Evolutionary conservation across 2,888 invertebrate species (phyloP), one percentile per base, ranked within the genome.

Genomic region (Rhogogaster chlorosoma): DNA sequence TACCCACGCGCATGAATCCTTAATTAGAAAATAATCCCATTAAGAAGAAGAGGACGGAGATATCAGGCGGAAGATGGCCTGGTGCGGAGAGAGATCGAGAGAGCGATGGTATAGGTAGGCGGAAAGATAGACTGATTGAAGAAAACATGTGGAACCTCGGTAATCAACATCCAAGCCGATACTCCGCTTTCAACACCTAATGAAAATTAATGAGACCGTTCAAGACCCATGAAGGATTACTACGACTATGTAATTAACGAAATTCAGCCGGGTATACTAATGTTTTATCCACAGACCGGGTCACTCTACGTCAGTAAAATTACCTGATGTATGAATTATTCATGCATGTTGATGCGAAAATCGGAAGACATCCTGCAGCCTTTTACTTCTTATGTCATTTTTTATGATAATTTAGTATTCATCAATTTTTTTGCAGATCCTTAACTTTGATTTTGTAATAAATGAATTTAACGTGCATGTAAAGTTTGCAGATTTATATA

Each of bases 151-250:
- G 89, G 89, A 90, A 86, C 86, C 84, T 70, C 88, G 90, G 90
- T 90, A 89, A 90, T 91, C 89, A 91, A 89, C 88, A 88, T 88
- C 87, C 88, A 87, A 88, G 86, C 88, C 88, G 89, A 87, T 87
- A 49, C 80, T 89, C 89, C 89, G 89, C 88, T 88, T 88, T 88
- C 87, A 87, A 88, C 87, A 88, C 90, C 88, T 92, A 92, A 92
- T 92, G 92, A 92, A 92, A 92, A 92, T 92, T 92, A 92, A 92
- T 92, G 92, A 92, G 92, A 92, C 91, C 90, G 91, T 92, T 90
- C 77, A 75, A 45, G 75, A 75, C 75, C 53, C 49, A n/a, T 29
- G 77, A 32, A 53, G 49, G 77, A 77, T 53, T 36, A n/a, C 61
- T 61, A 26, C 26, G 53, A 61, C 61, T 38, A 53, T 77, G 22